Evolutionary conservation across 2,888 invertebrate species (phyloP).

Genomic region (Xestia ashworthii): DNA sequence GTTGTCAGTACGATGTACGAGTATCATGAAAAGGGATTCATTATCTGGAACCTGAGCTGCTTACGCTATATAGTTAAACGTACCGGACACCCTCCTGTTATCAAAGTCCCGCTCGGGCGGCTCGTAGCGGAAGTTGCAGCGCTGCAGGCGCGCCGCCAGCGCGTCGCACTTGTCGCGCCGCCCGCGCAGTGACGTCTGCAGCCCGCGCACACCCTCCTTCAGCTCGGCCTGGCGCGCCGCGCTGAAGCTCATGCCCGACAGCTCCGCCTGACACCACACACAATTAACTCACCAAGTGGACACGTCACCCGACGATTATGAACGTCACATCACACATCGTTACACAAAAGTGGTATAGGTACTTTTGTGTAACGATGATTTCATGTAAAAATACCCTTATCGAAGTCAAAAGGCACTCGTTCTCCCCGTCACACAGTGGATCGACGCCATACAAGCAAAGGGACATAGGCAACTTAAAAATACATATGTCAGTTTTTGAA

Average conservation of each 20-base stretch:
- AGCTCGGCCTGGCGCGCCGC: slow-evolving; percentile 87
- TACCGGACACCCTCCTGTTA: slow-evolving; percentile 79
- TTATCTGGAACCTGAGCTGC: no score
- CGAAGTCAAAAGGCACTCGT: no score
- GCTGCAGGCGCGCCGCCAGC: slow-evolving; percentile 90
- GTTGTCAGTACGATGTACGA: no score
- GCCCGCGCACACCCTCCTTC: slow-evolving; percentile 66
- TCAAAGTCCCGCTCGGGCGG: slow-evolving; percentile 95
- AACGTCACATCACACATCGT: neutral
- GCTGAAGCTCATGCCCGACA: slow-evolving; percentile 86
- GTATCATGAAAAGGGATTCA: no score
- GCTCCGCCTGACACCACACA: slow-evolving; percentile 81
- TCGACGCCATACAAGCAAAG: no score
- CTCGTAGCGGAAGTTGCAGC: slow-evolving; percentile 93
- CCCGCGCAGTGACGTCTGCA: slow-evolving; percentile 83
- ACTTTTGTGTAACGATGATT: no score
- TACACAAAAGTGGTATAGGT: no score
- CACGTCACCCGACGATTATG: neutral
- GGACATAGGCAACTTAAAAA: no score
- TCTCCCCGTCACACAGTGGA: no score
- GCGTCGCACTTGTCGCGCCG: slow-evolving; percentile 84
- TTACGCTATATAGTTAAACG: neutral
- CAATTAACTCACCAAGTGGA: no score
- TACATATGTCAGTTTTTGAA: no score
- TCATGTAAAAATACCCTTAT: neutral